Conservation (phyloP, 2,113 vertebrate genomes). For the Leptobrachium leishanense region DNA sequence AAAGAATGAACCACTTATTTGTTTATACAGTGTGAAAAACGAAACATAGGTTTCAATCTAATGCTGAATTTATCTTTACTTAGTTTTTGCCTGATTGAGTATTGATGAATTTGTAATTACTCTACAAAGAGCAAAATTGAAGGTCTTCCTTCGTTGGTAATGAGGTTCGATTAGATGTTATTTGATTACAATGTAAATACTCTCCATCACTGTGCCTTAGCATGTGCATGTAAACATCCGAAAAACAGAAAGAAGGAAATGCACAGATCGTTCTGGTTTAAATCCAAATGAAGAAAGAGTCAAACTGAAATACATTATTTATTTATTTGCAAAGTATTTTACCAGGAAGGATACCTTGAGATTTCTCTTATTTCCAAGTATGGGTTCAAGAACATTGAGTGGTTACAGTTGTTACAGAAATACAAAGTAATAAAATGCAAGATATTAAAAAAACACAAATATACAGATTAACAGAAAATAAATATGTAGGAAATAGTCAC, state of each 20-base stretch:
- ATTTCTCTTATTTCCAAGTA: too few relatives aligned
- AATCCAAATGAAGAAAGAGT: too few relatives aligned
- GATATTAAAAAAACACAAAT: too few relatives aligned
- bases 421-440: too few relatives aligned
- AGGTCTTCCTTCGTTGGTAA: slow-evolving; percentile 27
- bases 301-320: too few relatives aligned
- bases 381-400: too few relatives aligned
- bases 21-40: background rate
- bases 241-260: background rate
- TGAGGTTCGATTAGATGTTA: slow-evolving; percentile 30
- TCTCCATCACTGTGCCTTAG: slow-evolving; percentile 20
- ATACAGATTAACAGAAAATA: too few relatives aligned
- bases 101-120: slow-evolving; percentile 21
- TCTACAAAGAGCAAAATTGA: slow-evolving; percentile 25
- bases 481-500: too few relatives aligned
- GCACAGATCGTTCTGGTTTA: too few relatives aligned
- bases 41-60: background rate
- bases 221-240: slow-evolving; percentile 10
- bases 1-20: background rate
- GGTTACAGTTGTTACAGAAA: too few relatives aligned
- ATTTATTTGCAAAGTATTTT: too few relatives aligned
- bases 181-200: slow-evolving; percentile 34
- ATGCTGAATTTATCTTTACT: background rate
- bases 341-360: too few relatives aligned
- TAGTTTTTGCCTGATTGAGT: slow-evolving; percentile 1